phyloP scores from a whole-genome alignment of 2,113 vertebrate species.

The Zeus faber region DNA sequence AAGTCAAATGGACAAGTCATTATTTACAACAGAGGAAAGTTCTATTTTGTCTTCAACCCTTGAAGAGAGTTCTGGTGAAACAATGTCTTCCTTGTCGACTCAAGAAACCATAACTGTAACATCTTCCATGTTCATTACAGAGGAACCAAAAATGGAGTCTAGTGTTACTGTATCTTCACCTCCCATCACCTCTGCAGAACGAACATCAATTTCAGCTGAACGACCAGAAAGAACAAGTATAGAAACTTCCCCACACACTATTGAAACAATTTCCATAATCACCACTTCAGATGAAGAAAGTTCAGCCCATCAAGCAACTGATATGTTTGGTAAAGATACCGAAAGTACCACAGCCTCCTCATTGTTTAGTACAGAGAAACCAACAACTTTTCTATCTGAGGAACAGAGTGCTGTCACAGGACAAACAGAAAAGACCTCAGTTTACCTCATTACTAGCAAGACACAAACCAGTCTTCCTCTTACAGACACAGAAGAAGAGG shows the following conservation, averaged over 20 bases:
- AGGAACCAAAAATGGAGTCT: not conserved
- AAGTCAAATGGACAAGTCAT: not conserved
- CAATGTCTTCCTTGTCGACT: not conserved
- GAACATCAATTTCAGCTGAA: not conserved
- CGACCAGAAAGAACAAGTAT: not conserved
- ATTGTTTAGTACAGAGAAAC: not conserved
- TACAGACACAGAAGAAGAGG: too few species aligned
- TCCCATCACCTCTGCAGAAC: not conserved
- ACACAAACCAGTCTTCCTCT: not conserved
- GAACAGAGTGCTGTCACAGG: not conserved
- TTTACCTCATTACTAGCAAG: not conserved
- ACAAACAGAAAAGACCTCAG: not conserved
- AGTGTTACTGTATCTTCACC: not conserved
- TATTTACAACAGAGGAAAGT: not conserved
- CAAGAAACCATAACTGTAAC: not conserved
- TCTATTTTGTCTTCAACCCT: not conserved
- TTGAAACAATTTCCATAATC: not conserved
- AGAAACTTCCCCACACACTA: not conserved
- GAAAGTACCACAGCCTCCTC: not conserved
- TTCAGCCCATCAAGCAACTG: not conserved
- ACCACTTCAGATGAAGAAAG: not conserved
- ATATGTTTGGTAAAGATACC: not conserved
- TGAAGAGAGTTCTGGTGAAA: slow-evolving; percentile 12
- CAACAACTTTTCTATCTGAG: not conserved
- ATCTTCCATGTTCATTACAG: slow-evolving; percentile 1